These are phyloP conservation scores for Podilymbus podiceps DNA, from an alignment of 2,113 vertebrate species.

Conservation along the genomic window DNA sequence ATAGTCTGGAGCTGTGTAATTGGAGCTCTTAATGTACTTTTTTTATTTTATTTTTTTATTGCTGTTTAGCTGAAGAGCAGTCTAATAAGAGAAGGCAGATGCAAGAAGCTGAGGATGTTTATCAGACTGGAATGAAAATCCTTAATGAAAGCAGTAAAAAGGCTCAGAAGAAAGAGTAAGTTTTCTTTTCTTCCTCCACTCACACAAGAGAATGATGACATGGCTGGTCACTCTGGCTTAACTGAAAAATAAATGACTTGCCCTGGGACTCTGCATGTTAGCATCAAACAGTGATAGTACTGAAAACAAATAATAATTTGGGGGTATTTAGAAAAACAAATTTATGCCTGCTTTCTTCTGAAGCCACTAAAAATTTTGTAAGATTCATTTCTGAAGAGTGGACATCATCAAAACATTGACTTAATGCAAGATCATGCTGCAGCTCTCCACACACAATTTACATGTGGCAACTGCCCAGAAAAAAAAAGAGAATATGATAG, in stretches of 20 bases:
- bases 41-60: slow-evolving; percentile 54
- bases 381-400: neutral
- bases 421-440: neutral
- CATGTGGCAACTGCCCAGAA: neutral
- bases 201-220: neutral
- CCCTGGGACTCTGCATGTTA: neutral
- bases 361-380: neutral
- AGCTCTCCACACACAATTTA: neutral
- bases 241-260: neutral
- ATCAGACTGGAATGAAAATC: slow-evolving; percentile 86
- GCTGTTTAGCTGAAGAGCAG: slow-evolving; percentile 90
- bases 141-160: slow-evolving; percentile 89
- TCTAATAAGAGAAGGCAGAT: slow-evolving; percentile 84
- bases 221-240: neutral
- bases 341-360: neutral
- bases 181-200: neutral
- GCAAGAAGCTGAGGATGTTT: slow-evolving; percentile 89
- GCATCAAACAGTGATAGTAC: neutral
- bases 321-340: neutral
- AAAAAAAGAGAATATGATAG: accelerated
- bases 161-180: slow-evolving; percentile 92
- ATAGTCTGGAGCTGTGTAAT: neutral
- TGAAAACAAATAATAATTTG: neutral
- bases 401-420: neutral
- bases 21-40: neutral